Conservation (phyloP, 2,797 vertebrate genomes). For the Gymnothorax javanicus region DNA sequence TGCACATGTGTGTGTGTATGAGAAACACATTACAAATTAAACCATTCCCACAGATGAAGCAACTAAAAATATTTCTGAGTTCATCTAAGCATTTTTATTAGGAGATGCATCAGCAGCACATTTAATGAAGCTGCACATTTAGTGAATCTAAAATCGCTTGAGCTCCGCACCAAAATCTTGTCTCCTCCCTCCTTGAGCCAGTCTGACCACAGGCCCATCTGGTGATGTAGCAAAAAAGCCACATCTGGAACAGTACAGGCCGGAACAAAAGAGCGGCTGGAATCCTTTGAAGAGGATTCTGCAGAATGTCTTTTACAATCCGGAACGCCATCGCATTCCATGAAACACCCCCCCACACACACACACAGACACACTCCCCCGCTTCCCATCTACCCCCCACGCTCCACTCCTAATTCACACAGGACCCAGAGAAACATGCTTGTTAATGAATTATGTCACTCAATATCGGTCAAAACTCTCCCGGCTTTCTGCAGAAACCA, state of each 20-base stretch:
- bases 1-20: background rate
- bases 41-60: background rate
- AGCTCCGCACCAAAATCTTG: background rate
- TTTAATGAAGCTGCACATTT: background rate
- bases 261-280: slow-evolving; percentile 59
- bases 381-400: background rate
- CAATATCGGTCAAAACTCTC: background rate
- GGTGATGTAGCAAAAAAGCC: slow-evolving; percentile 20
- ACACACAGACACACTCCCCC: background rate
- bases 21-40: background rate
- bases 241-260: slow-evolving; percentile 60
- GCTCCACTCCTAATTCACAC: background rate
- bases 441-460: background rate
- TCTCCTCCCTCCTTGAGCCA: background rate
- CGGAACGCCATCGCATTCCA: background rate
- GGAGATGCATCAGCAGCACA: background rate
- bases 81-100: background rate
- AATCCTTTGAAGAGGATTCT: slow-evolving; percentile 62
- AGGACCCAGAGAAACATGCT: background rate
- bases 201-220: background rate
- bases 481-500: background rate
- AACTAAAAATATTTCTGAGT: background rate
- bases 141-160: background rate
- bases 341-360: background rate
- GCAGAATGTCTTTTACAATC: slow-evolving; percentile 51